Conservation (phyloP, 2,797 vertebrate genomes). For the Clarias pachynema region DNA sequence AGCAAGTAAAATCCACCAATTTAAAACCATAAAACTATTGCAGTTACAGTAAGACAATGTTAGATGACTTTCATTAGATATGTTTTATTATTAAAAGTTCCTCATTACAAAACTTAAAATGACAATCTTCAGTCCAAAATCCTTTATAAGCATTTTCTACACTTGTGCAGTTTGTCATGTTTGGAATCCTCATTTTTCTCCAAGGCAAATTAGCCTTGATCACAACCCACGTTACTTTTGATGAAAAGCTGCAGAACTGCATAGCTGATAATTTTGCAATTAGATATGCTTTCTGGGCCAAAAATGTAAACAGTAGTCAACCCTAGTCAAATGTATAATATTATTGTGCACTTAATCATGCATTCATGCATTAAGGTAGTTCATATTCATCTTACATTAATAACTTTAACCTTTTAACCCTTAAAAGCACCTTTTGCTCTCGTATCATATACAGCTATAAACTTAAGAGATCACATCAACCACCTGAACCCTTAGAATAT, state of each 20-base stretch:
- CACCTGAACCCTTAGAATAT: not conserved
- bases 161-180: not conserved
- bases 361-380: not conserved
- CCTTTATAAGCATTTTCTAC: not conserved
- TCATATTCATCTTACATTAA: too few species aligned
- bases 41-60: not conserved
- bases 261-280: not conserved
- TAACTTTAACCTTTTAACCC: not conserved
- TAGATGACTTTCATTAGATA: not conserved
- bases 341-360: too few species aligned
- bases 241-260: not conserved
- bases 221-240: not conserved
- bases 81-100: not conserved
- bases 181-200: not conserved
- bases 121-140: not conserved
- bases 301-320: not conserved
- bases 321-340: too few species aligned
- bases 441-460: not conserved
- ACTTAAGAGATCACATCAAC: not conserved
- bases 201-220: not conserved
- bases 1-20: not conserved
- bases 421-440: not conserved
- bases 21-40: constrained; percentile 1
- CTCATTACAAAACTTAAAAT: not conserved
- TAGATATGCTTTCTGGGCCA: not conserved